These are phyloP conservation scores for Arctopsyche grandis DNA, from an alignment of 1,140 invertebrate species.

Conservation along the genomic window DNA sequence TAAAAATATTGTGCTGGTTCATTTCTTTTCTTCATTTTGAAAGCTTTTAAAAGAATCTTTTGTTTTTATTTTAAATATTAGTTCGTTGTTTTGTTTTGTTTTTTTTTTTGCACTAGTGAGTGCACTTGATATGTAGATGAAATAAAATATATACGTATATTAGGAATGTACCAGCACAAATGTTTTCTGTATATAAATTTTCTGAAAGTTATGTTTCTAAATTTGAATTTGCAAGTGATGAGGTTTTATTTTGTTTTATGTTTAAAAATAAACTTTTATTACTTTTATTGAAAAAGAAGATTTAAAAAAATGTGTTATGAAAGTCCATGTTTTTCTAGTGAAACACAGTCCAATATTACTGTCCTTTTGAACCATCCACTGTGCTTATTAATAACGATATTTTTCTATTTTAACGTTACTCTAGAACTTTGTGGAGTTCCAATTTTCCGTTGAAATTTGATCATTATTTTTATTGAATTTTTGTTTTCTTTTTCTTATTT, in stretches of 20 bases:
- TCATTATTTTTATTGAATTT: background rate
- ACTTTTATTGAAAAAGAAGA: too few species aligned
- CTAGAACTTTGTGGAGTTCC: background rate
- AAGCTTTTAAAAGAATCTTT: background rate
- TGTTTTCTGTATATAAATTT: too few species aligned
- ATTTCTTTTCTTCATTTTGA: background rate
- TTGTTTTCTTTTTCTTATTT: background rate
- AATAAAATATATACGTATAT: too few species aligned
- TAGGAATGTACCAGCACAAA: too few species aligned
- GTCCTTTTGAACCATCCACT: conserved; percentile 29
- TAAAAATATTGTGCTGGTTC: background rate
- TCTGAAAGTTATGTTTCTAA: conserved; percentile 8
- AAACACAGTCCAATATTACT: conserved; percentile 19
- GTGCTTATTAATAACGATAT: conserved; percentile 11
- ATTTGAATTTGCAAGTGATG: background rate
- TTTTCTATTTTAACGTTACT: background rate
- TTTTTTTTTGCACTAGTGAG: too few species aligned
- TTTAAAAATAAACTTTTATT: background rate
- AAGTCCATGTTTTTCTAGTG: too few species aligned
- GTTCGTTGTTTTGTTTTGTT: background rate
- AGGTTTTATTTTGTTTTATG: background rate
- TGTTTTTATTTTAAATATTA: background rate
- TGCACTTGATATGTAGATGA: too few species aligned
- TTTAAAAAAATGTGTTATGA: too few species aligned
- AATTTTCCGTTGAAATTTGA: background rate